Evolutionary conservation across 2,113 vertebrate genomes (phyloP), one percentile per base, ranked within the genome.

Genomic region (Xenus cinereus): DNA sequence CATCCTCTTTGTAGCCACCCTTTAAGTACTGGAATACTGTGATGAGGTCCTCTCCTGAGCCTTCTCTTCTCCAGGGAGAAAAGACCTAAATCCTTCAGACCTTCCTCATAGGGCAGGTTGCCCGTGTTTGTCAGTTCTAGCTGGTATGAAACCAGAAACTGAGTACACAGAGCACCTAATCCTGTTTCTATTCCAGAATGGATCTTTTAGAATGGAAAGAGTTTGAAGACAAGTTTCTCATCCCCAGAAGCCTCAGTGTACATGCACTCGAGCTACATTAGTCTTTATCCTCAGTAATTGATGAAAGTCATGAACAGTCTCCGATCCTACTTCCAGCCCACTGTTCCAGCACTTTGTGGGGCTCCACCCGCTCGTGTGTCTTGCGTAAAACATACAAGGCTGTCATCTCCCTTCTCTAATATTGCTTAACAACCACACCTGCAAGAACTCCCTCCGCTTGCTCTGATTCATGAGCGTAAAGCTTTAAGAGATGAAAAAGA

Each of bases 191-290:
- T 54, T 30, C 27, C 19, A 71, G 51, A 81, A 81, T 0, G 72
- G 22, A 56, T 64, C 28, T 87, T 87, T 50, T 33, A 77, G 28
- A 87, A 83, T 11, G 6, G 41, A 75, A 82, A 85, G 35, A 43
- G 17, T 37, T 54, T 45, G 23, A 90, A 75, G 32, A 11, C 16
- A 48, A 46, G 6, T 41, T 63, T 53, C 23, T 75, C 35, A 51
- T 23, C 24, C 8, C 32, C 24, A 72, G 37, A 60, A 75, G 10
- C 33, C 35, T 68, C n/a, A 21, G 12, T 48, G 35, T 22, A 33
- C 0, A 0, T 28, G 53, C 14, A 53, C 32, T 54, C 22, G 54
- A n/a, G 46, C 16, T 53, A 43, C 7, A 4, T 60, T 75, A 30
- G 10, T 78, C 50, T 84, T 87, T 77, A 73, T 21, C 10, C 23